Evolutionary conservation across 2,797 vertebrate genomes (phyloP).

Genomic region (Sebastes vulpes): DNA sequence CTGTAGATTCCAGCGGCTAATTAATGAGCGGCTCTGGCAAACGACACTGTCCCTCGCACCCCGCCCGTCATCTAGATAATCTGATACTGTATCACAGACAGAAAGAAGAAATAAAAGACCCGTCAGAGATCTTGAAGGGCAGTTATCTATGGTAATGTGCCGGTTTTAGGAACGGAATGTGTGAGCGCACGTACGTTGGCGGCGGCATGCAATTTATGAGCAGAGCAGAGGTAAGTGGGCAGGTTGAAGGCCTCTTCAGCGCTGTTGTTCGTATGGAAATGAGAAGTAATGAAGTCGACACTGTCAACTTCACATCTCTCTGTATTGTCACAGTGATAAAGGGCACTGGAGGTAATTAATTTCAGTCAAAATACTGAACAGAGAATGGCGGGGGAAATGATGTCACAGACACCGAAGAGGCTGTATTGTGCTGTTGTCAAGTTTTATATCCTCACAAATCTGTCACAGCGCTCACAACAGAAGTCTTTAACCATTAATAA

Average conservation of each 20-base stretch:
- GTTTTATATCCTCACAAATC: constrained; percentile 52
- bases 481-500: constrained; percentile 42
- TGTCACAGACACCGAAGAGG: constrained; percentile 43
- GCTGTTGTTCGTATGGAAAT: constrained; percentile 75
- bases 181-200: not conserved
- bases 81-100: constrained; percentile 54
- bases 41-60: constrained; percentile 13
- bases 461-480: constrained; percentile 14
- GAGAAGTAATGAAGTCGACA: constrained; percentile 78
- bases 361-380: constrained; percentile 60
- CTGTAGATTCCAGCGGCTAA: constrained; percentile 65
- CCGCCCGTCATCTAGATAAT: constrained; percentile 48
- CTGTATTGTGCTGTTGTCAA: constrained; percentile 38
- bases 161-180: constrained; percentile 22
- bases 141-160: constrained; percentile 62
- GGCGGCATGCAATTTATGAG: constrained; percentile 43
- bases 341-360: constrained; percentile 70
- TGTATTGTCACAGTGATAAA: constrained; percentile 67
- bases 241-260: constrained; percentile 70
- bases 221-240: constrained; percentile 52
- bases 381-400: constrained; percentile 27
- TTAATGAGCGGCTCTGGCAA: constrained; percentile 59
- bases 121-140: constrained; percentile 58
- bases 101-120: constrained; percentile 53
- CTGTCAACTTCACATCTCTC: constrained; percentile 69